These are phyloP conservation scores for Atethmia centrago DNA, from an alignment of 2,888 invertebrate species.

Conservation along the genomic window DNA sequence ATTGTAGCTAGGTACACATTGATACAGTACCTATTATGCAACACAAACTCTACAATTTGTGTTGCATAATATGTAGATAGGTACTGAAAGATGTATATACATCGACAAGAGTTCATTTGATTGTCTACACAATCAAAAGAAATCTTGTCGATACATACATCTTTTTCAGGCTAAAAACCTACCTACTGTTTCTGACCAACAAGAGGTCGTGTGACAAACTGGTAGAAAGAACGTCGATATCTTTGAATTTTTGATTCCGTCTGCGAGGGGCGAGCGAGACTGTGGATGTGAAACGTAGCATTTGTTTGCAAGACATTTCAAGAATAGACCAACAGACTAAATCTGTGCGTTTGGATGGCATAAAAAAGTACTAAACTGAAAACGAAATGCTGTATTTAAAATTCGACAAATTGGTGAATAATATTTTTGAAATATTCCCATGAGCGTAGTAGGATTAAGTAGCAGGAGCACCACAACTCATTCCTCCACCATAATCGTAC, in stretches of 20 bases:
- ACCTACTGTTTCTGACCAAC: conserved; percentile 41
- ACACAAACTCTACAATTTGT: too few relatives aligned
- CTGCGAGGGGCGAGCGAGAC: conserved; percentile 44
- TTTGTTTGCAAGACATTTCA: conserved; percentile 10
- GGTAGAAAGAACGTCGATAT: conserved; percentile 72
- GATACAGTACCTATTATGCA: not conserved
- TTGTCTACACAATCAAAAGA: not conserved
- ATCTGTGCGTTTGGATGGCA: too few relatives aligned
- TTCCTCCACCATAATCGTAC: not conserved
- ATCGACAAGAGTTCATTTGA: too few relatives aligned
- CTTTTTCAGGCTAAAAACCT: not conserved
- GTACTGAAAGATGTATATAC: too few relatives aligned
- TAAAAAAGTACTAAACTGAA: not conserved
- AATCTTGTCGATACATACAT: not conserved
- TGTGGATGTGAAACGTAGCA: conserved; percentile 1
- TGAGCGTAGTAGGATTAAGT: not conserved
- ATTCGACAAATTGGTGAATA: not conserved
- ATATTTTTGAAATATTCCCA: not conserved
- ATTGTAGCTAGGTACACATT: not conserved
- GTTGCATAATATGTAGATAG: too few relatives aligned
- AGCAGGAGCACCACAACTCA: not conserved
- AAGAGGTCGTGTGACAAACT: conserved; percentile 74
- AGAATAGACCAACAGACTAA: not conserved
- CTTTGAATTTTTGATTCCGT: conserved; percentile 76
- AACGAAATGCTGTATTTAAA: not conserved